Conservation (phyloP, 2,113 vertebrate species). For the Picathartes gymnocephalus region DNA sequence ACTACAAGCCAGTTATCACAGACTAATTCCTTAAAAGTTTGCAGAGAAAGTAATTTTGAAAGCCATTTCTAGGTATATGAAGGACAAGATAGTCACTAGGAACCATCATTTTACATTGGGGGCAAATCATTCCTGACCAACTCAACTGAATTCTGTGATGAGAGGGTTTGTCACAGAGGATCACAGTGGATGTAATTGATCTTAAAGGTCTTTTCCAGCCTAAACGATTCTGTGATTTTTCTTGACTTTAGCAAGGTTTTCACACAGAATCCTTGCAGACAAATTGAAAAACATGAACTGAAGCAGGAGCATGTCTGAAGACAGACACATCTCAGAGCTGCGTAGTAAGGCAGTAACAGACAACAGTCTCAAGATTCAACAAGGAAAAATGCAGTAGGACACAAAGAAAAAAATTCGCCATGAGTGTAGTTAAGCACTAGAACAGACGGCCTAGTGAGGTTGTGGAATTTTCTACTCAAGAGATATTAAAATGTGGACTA, state of each 20-base stretch:
- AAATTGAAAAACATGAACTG: neutral
- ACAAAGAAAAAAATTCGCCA: neutral
- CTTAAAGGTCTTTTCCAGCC: neutral
- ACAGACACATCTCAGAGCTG: neutral
- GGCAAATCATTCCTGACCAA: neutral
- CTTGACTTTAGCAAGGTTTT: neutral
- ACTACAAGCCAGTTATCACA: neutral
- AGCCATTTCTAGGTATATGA: neutral
- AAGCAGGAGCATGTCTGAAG: neutral
- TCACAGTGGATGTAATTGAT: neutral
- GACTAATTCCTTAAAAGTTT: neutral
- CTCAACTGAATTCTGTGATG: neutral
- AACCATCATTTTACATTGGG: neutral
- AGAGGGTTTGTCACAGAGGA: neutral
- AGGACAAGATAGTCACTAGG: neutral
- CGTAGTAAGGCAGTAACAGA: neutral
- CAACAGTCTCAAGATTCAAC: neutral
- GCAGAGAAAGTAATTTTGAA: neutral
- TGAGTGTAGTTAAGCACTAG: neutral
- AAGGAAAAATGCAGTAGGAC: neutral
- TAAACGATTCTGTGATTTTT: neutral
- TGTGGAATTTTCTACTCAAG: neutral
- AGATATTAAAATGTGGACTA: neutral
- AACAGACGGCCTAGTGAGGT: neutral
- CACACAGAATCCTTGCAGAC: neutral